Evolutionary conservation across 1,140 invertebrate genomes (phyloP), one percentile per base, ranked within the genome.

Genomic region (Pseudomyrmex sp.): DNA sequence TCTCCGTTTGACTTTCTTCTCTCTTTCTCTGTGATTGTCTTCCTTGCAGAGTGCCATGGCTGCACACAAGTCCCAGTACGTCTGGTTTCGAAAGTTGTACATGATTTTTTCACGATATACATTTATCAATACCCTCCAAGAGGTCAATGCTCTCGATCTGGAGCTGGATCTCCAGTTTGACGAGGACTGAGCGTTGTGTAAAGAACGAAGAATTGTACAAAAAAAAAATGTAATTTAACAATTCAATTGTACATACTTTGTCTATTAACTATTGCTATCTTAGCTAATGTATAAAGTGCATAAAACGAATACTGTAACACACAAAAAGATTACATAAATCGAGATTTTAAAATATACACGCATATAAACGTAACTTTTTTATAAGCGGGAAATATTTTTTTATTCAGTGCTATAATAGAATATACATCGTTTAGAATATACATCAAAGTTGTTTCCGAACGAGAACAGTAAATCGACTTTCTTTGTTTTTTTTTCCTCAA

Each of bases 51-150:
- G 95, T 87, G 98, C 98, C 2, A 99, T 99, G 98, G 95, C 94
- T 77, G 95, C 96, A 83, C 98, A 99, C 93, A 94, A 95, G 88
- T 98, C 98, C 15, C 98, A 99, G 93, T 96, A 98, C 93, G 96
- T 98, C 13, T 99, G 98, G 98, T 99, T 98, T 93, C 95, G 98
- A 84, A 96, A 96, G 90, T 94, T 99, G 7, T 99, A 99, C 92
- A 96, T 99, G 88, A 93, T 97, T 63, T 98, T 99, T 95, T 99
- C 98, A 48, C 96, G 98, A 46, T 99, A 99, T 91, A 97, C 98
- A 92, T 95, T 98, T 52, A 97, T 99, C 10, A 99, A 99, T 92
- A 98, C 97, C 2, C 95, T 98, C 68, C 95, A 96, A 85, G 95
- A 96, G 92, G 95, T 97, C 85, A 96, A 96, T 90, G 91, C 96